Evolutionary conservation across 2,888 invertebrate species (phyloP), one percentile per base, ranked within the genome.

Genomic region (Watsonalla cultraria): DNA sequence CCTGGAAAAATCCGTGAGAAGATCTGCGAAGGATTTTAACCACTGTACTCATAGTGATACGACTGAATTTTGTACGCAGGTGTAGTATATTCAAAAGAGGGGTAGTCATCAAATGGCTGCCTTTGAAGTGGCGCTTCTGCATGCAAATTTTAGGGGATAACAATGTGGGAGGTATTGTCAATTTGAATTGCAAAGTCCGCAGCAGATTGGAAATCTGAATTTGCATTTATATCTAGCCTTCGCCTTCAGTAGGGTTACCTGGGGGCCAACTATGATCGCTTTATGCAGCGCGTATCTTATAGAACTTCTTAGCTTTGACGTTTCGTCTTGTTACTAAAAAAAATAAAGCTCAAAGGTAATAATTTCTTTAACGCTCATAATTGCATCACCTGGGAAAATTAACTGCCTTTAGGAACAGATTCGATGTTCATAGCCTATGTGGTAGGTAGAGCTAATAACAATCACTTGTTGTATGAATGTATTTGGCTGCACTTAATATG

Each of bases 101-200:
- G 78, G 78, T 78, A 80, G 82, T 84, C 84, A 78, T 75, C 74
- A 84, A 24, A 81, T 79, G 73, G 83, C 82, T 84, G 80, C 84
- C 87, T 90, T 90, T 90, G 90, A 88, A 89, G 86, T 86, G 84
- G 87, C 85, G 87, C 90, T 90, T 90, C 90, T 88, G 90, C 90
- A 90, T 90, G 86, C 88, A 90, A 89, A 90, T 89, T 77, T 64
- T 69, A 66, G 70, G 73, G 69, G 66, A 68, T 66, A 69, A 63
- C 65, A 65, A 65, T 68, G 62, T 70, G 64, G 60, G 64, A 66
- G 68, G 78, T 76, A 86, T 84, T 82, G 82, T 6, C 83, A 84
- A 84, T 84, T 82, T 82, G 63, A 57, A 58, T 61, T 59, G 68
- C 60, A 64, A 72, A 70, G 60, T 66, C 55, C 53, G 56, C 56